Evolutionary conservation across 2,888 invertebrate species (phyloP).

Genomic region (Leptogaster cylindrica): DNA sequence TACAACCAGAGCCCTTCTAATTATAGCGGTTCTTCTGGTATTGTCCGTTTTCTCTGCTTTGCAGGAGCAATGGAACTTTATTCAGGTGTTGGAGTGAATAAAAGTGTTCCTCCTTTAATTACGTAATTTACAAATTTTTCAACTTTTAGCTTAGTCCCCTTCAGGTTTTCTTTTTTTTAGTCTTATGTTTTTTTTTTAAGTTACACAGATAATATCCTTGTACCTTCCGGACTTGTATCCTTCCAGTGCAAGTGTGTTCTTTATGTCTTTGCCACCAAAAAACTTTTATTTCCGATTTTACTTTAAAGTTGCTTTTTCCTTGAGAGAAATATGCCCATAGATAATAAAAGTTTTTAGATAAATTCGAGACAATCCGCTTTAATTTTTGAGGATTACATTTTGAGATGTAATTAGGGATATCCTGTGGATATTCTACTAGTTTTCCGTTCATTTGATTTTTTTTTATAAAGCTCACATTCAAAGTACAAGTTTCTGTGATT

Average conservation of each 20-base stretch:
- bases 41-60: neutral
- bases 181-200: no score
- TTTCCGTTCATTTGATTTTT: no score
- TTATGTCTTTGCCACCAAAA: neutral
- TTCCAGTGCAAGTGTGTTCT: neutral
- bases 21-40: neutral
- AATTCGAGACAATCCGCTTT: neutral
- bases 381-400: neutral
- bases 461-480: no score
- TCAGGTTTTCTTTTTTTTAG: neutral
- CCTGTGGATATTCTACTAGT: no score
- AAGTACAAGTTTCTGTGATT: no score
- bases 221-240: constrained; percentile 23
- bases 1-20: constrained; percentile 14
- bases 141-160: constrained; percentile 7
- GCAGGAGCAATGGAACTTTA: constrained; percentile 13
- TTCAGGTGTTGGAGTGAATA: constrained; percentile 24
- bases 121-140: constrained; percentile 30
- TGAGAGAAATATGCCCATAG: neutral
- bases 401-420: no score
- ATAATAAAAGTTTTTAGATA: constrained; percentile 26
- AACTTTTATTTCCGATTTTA: neutral
- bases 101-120: constrained; percentile 29
- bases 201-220: neutral
- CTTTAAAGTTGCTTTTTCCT: constrained; percentile 10